These are phyloP conservation scores for Andricus grossulariae DNA, from an alignment of 1,140 invertebrate genomes.

Conservation along the genomic window DNA sequence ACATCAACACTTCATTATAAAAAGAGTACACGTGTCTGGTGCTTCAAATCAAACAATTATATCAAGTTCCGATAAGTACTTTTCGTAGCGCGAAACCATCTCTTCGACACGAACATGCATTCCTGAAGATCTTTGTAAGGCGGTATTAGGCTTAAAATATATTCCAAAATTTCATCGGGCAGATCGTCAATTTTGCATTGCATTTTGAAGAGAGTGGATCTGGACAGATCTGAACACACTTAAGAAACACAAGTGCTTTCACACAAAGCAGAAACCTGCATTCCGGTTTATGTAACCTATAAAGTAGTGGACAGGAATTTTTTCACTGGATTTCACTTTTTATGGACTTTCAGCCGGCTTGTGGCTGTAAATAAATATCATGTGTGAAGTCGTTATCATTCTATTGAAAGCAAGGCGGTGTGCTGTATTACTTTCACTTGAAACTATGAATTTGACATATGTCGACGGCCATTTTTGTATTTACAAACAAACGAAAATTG, in stretches of 20 bases:
- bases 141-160: slow-evolving; percentile 91
- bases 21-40: slow-evolving; percentile 32
- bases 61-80: slow-evolving; percentile 79
- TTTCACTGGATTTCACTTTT: not conserved
- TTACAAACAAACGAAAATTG: slow-evolving; percentile 2
- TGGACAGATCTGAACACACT: too few species aligned
- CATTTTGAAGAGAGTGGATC: slow-evolving; percentile 55
- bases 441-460: slow-evolving; percentile 17
- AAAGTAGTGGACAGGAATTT: not conserved
- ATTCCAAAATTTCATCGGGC: slow-evolving; percentile 95
- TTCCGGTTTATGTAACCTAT: not conserved
- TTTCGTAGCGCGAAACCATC: slow-evolving; percentile 88
- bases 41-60: not conserved
- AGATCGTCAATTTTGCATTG: slow-evolving; percentile 81
- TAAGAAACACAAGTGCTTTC: too few species aligned
- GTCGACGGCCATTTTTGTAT: slow-evolving; percentile 28
- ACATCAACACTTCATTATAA: slow-evolving; percentile 31
- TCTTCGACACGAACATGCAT: slow-evolving; percentile 89
- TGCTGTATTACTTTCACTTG: not conserved
- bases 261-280: not conserved
- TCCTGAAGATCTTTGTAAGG: slow-evolving; percentile 93
- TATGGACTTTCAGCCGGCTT: not conserved
- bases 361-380: not conserved
- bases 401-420: not conserved
- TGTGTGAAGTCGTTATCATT: not conserved